Percentiles rank a stretch among this genome's conserved stretches.
Conservation (phyloP, 1,140 invertebrate species). For the Antheraea mylitta region DNA sequence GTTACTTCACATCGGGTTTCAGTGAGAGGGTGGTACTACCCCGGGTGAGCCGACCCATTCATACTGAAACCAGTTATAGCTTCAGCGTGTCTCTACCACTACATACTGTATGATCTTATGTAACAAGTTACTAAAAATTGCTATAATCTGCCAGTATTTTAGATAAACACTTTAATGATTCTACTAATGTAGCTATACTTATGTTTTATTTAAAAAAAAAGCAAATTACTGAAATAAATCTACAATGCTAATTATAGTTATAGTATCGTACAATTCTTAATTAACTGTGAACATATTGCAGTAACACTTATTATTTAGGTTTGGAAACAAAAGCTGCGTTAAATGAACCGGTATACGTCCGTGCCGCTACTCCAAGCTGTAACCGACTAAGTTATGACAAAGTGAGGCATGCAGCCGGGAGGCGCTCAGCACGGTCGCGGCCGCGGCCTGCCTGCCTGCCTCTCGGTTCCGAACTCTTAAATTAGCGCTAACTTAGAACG, state of each 20-base stretch:
- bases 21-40: too few species aligned
- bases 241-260: neutral
- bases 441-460: constrained; percentile 30
- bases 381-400: constrained; percentile 61
- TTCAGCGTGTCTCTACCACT: too few species aligned
- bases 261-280: neutral
- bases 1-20: too few species aligned
- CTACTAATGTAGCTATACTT: too few species aligned
- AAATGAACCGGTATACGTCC: constrained; percentile 39
- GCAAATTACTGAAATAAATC: neutral
- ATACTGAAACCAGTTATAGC: too few species aligned
- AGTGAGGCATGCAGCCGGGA: constrained; percentile 37
- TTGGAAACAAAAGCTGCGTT: constrained; percentile 41
- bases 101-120: too few species aligned
- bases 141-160: too few species aligned
- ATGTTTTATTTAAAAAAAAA: too few species aligned
- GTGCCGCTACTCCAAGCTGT: constrained; percentile 28
- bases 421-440: constrained; percentile 32
- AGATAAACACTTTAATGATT: too few species aligned
- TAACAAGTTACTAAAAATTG: too few species aligned
- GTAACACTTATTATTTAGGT: neutral
- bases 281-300: neutral
- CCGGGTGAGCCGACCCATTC: too few species aligned
- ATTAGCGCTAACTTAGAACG: constrained; percentile 70
- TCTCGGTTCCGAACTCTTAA: constrained; percentile 59